Percentiles rank a stretch among this genome's conserved stretches.
phyloP scores from a whole-genome alignment of 2,797 vertebrate genomes.

The Hoplostethus atlanticus region DNA sequence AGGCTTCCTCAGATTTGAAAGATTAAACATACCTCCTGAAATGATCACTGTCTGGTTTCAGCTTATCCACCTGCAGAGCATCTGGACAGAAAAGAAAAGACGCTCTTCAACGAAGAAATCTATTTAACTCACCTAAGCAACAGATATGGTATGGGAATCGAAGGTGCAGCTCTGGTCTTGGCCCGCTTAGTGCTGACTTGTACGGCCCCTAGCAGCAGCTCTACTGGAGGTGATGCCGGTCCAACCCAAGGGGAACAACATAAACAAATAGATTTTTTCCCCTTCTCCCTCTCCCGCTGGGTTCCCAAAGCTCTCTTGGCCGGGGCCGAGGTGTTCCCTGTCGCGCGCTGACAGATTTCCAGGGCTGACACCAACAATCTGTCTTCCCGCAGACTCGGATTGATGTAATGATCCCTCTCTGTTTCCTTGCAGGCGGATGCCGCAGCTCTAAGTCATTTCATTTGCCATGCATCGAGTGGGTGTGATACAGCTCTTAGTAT shows the following conservation, averaged over 20 bases:
- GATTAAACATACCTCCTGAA: slow-evolving; percentile 1
- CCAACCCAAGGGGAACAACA: slow-evolving; percentile 4
- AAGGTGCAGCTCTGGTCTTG: background rate
- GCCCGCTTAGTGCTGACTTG: slow-evolving; percentile 4
- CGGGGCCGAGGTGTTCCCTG: slow-evolving; percentile 30
- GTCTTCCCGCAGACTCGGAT: slow-evolving; percentile 38
- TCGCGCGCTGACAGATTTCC: slow-evolving; percentile 31
- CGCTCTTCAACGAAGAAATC: slow-evolving; percentile 18
- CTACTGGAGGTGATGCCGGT: slow-evolving; percentile 21
- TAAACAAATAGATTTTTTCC: slow-evolving; percentile 28
- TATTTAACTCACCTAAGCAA: slow-evolving; percentile 24
- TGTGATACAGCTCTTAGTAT: slow-evolving; percentile 29
- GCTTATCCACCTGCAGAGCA: background rate
- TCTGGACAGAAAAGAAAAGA: background rate
- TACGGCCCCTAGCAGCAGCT: slow-evolving; percentile 1
- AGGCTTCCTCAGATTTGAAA: slow-evolving; percentile 25
- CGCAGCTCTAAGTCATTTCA: slow-evolving; percentile 16
- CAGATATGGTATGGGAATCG: slow-evolving; percentile 9
- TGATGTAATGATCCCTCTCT: slow-evolving; percentile 35
- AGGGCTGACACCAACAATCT: slow-evolving; percentile 39
- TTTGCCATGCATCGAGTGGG: slow-evolving; percentile 25
- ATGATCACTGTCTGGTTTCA: background rate
- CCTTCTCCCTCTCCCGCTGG: background rate
- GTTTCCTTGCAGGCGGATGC: slow-evolving; percentile 15
- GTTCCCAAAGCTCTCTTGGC: slow-evolving; percentile 9